Evolutionary conservation across 2,113 vertebrate genomes (phyloP).

Genomic region (Prunella fulvescens): DNA sequence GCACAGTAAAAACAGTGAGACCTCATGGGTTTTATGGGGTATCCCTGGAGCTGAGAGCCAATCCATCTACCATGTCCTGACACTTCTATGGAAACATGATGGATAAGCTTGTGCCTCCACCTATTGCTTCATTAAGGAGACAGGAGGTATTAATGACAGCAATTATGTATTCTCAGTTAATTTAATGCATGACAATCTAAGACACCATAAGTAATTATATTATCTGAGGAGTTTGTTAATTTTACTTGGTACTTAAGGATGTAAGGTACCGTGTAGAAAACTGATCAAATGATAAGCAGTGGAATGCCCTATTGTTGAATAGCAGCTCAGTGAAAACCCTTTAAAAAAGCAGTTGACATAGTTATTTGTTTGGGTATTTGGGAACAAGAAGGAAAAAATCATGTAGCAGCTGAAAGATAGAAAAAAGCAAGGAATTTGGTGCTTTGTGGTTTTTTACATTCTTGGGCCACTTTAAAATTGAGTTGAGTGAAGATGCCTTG

Average conservation of each 20-base stretch:
- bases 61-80: background rate
- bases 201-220: background rate
- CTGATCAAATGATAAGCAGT: background rate
- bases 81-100: background rate
- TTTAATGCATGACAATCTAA: background rate
- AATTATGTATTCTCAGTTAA: constrained; percentile 5
- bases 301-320: background rate
- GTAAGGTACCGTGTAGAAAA: background rate
- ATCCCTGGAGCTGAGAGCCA: background rate
- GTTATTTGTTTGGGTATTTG: background rate
- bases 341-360: background rate
- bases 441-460: background rate
- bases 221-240: background rate
- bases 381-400: background rate
- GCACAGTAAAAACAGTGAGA: background rate
- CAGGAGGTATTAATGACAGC: constrained; percentile 11
- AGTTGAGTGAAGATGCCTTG: background rate
- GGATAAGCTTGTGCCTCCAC: background rate
- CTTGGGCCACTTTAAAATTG: background rate
- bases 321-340: background rate
- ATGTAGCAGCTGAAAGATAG: background rate
- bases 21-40: background rate
- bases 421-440: background rate
- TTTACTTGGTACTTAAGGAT: background rate
- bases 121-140: constrained; percentile 5